Evolutionary conservation across 2,888 invertebrate genomes (phyloP).

Genomic region (Bellardia bayeri): DNA sequence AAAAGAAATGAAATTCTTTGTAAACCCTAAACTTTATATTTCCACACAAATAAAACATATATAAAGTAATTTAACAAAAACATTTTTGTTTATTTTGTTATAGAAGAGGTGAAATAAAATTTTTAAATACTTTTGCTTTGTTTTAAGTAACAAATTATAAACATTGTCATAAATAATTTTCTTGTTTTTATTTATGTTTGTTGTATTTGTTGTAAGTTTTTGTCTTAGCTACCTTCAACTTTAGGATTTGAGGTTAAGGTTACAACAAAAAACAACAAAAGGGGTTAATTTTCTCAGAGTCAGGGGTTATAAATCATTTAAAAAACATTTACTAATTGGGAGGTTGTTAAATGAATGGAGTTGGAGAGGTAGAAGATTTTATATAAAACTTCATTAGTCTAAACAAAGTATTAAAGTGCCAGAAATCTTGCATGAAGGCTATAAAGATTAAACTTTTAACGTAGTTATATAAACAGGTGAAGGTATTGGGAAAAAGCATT

Average conservation of each 20-base stretch:
- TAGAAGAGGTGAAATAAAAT: not conserved
- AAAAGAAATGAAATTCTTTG: conserved; percentile 36
- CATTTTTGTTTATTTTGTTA: conserved; percentile 49
- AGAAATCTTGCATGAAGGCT: not conserved
- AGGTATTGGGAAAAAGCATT: not conserved
- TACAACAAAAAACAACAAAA: conserved; percentile 24
- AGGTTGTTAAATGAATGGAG: not conserved
- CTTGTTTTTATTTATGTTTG: not conserved
- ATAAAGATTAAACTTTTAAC: not conserved
- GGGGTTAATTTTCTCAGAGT: conserved; percentile 18
- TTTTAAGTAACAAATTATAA: conserved; percentile 60
- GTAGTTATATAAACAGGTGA: not conserved
- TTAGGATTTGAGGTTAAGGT: conserved; percentile 61
- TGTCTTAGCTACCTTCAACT: conserved; percentile 8
- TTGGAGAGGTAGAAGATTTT: not conserved
- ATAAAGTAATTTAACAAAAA: conserved; percentile 30
- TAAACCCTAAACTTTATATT: conserved; percentile 45
- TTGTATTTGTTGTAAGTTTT: not conserved
- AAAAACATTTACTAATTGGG: conserved; percentile 26
- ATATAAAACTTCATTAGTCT: conserved; percentile 4
- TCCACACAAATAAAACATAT: conserved; percentile 11
- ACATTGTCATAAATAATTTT: conserved; percentile 53
- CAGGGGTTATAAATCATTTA: conserved; percentile 18
- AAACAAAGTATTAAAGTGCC: not conserved
- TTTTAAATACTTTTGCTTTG: conserved; percentile 35